These are phyloP conservation scores for Octonoba sinensis DNA, from an alignment of 2,888 invertebrate genomes.

Conservation along the genomic window DNA sequence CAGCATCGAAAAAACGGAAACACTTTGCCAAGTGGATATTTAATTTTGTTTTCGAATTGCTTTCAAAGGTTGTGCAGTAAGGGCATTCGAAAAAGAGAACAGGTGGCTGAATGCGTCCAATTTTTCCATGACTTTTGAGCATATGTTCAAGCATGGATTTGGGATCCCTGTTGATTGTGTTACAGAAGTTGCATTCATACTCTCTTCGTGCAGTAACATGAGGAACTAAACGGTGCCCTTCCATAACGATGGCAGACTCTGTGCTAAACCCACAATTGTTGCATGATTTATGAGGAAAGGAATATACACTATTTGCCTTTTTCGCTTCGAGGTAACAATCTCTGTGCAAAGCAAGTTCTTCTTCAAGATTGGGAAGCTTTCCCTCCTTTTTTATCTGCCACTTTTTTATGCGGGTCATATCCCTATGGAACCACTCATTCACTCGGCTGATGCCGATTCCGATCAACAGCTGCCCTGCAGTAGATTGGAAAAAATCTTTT, in stretches of 20 bases:
- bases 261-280: constrained; percentile 91
- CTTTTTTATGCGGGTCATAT: constrained; percentile 88
- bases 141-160: constrained; percentile 88
- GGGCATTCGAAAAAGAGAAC: constrained; percentile 91
- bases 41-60: constrained; percentile 91
- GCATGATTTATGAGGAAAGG: constrained; percentile 82
- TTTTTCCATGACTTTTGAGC: constrained; percentile 88
- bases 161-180: constrained; percentile 84
- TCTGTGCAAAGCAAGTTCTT: constrained; percentile 85
- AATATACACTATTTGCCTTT: constrained; percentile 85
- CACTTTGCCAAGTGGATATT: constrained; percentile 89
- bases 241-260: constrained; percentile 85
- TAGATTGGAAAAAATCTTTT: constrained; percentile 81
- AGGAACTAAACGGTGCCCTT: constrained; percentile 89
- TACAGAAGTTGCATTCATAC: constrained; percentile 83
- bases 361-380: constrained; percentile 78
- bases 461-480: constrained; percentile 89
- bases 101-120: constrained; percentile 86
- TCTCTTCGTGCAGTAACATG: constrained; percentile 79
- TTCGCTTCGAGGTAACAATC: constrained; percentile 79
- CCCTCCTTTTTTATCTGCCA: constrained; percentile 81
- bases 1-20: constrained; percentile 88
- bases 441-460: constrained; percentile 91
- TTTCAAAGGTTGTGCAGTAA: constrained; percentile 89
- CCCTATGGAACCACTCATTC: constrained; percentile 92